phyloP scores from a whole-genome alignment of 2,113 vertebrate genomes.

The human (Homo sapiens) region GRCh38 chr17:39170001-39170500 shows the following conservation, averaged over 20 bases:
- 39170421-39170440: neutral
- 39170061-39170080: no score
- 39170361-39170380: neutral
- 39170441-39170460: neutral
- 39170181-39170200: constrained; percentile 28
- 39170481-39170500: neutral
- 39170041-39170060: no score
- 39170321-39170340: neutral
- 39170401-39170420: neutral
- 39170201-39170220: neutral
- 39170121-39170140: no score
- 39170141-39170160: no score
- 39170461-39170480: neutral
- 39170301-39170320: neutral
- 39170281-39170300: neutral
- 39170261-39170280: neutral
- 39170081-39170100: no score
- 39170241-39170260: neutral
- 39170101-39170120: no score
- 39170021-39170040: no score
- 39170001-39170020: no score
- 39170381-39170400: neutral
- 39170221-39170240: neutral
- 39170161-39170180: no score
- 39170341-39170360: neutral